These are phyloP conservation scores for Coptodon bakossiorum DNA, from an alignment of 2,113 vertebrate genomes.

Conservation along the genomic window DNA sequence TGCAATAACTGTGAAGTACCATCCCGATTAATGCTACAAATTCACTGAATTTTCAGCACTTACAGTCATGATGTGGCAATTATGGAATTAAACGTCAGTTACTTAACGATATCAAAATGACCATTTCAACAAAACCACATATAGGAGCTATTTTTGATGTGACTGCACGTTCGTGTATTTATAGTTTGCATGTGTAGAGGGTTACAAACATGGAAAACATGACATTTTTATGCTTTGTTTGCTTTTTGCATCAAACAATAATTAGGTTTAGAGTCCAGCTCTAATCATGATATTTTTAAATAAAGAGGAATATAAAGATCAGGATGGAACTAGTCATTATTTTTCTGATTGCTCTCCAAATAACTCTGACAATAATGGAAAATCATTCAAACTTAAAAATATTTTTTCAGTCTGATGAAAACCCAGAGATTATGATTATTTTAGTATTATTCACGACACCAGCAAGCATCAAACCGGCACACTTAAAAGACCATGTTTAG, in stretches of 20 bases:
- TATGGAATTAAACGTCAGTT: neutral
- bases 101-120: neutral
- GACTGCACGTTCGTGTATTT: rapidly evolving
- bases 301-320: neutral
- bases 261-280: neutral
- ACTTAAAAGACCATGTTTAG: neutral
- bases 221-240: neutral
- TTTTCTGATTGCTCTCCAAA: neutral
- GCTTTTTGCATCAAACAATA: neutral
- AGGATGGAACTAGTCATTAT: neutral
- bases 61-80: neutral
- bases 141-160: neutral
- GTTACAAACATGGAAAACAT: neutral
- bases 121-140: neutral
- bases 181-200: neutral
- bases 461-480: neutral
- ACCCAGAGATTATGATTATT: neutral
- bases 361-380: neutral
- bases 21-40: neutral
- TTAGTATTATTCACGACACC: neutral
- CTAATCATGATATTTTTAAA: neutral
- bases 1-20: neutral
- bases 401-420: neutral
- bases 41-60: neutral
- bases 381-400: neutral